Percentiles rank a stretch among this genome's conserved stretches.
Conservation (phyloP, 2,888 invertebrate species). For the Argynnis bischoffii region DNA sequence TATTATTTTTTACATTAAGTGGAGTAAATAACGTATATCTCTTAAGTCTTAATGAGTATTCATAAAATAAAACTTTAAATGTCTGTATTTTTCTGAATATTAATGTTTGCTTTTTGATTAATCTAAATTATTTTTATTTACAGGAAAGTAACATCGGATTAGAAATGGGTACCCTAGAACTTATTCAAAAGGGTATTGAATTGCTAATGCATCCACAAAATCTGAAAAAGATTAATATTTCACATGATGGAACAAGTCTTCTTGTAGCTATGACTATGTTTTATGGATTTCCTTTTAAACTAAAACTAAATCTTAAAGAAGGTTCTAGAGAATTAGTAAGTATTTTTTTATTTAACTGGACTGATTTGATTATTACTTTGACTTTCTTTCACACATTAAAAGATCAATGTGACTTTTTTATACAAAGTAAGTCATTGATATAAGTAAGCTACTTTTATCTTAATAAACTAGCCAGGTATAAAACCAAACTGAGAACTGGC, state of each 20-base stretch:
- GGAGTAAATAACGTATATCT: too few species aligned
- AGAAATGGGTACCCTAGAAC: slow-evolving; percentile 52
- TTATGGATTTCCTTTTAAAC: slow-evolving; percentile 53
- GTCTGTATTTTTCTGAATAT: not conserved
- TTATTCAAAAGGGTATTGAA: slow-evolving; percentile 52
- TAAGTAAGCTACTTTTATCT: too few species aligned
- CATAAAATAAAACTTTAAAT: not conserved
- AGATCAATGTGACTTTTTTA: too few species aligned
- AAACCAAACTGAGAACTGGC: too few species aligned
- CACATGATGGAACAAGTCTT: slow-evolving; percentile 43
- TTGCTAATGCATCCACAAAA: slow-evolving; percentile 54
- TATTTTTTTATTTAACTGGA: not conserved
- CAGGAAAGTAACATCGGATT: slow-evolving; percentile 61
- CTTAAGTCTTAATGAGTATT: not conserved
- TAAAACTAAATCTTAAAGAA: slow-evolving; percentile 51
- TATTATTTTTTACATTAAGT: not conserved
- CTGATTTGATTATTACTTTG: not conserved
- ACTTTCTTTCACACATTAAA: not conserved
- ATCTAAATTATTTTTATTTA: slow-evolving; percentile 25
- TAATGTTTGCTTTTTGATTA: slow-evolving; percentile 4
- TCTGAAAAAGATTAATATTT: slow-evolving; percentile 48
- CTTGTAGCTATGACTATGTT: slow-evolving; percentile 47
- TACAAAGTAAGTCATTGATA: too few species aligned
- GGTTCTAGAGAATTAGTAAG: slow-evolving; percentile 58
- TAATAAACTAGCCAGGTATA: too few species aligned